phyloP scores from a whole-genome alignment of 2,888 invertebrate genomes.

The Globia sparganii region DNA sequence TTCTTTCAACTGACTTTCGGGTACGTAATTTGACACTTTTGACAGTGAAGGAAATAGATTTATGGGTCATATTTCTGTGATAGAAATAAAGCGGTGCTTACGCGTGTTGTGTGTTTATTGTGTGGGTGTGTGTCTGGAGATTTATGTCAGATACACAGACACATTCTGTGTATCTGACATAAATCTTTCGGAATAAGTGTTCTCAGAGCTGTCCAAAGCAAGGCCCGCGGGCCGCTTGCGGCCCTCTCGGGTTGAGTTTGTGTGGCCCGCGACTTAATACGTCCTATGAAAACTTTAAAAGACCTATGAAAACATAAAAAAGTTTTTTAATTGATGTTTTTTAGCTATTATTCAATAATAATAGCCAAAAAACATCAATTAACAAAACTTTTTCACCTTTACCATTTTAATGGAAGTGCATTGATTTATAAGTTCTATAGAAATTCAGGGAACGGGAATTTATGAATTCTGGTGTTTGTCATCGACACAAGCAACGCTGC shows the following conservation, averaged over 20 bases:
- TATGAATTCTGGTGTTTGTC: background rate
- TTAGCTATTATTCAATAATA: background rate
- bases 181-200: no score
- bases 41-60: background rate
- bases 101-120: background rate
- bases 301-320: background rate
- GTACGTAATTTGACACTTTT: slow-evolving; percentile 3
- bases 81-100: background rate
- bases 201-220: background rate
- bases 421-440: background rate
- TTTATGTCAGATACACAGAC: no score
- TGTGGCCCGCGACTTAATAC: background rate
- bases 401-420: background rate
- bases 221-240: background rate
- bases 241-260: background rate
- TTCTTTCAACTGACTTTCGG: slow-evolving; percentile 15
- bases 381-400: no score
- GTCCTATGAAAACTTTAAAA: background rate
- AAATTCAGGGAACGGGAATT: background rate
- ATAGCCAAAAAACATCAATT: no score
- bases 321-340: background rate
- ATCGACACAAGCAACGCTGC: background rate
- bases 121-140: no score
- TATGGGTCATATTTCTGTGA: background rate
- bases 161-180: no score